These are phyloP conservation scores for Halcyon smyrnensis DNA, from an alignment of 2,797 vertebrate genomes.

Conservation along the genomic window DNA sequence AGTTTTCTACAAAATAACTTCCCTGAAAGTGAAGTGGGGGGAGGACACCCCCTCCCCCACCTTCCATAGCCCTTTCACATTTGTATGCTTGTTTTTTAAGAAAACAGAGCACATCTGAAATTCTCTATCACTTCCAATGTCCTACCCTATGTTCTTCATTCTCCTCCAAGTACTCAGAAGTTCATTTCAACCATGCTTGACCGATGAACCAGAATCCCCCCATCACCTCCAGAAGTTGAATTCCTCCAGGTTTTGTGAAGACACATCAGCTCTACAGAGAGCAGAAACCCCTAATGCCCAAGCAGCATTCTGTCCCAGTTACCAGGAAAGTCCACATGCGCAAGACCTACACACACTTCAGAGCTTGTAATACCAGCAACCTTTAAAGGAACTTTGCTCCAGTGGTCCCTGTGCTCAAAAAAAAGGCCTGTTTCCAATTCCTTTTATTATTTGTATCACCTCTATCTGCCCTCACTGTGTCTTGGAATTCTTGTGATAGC, in stretches of 20 bases:
- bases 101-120: background rate
- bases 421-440: background rate
- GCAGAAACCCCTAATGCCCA: background rate
- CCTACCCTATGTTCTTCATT: background rate
- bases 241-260: background rate
- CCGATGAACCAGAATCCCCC: background rate
- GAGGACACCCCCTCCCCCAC: background rate
- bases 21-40: background rate
- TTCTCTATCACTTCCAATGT: background rate
- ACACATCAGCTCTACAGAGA: background rate
- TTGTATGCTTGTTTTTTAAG: background rate
- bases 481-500: background rate
- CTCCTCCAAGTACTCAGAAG: background rate
- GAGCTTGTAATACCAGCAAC: background rate
- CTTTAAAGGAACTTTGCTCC: background rate
- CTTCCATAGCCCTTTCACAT: background rate
- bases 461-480: background rate
- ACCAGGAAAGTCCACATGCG: background rate
- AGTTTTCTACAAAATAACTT: background rate
- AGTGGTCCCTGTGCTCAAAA: background rate
- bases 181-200: background rate
- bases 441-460: background rate
- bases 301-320: background rate
- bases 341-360: background rate
- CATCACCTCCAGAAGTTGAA: background rate